A percentile compares a stretch with the other conserved stretches of the same genome.
These are phyloP conservation scores for Callosobruchus maculatus DNA, from an alignment of 2,888 invertebrate genomes.

Conservation along the genomic window DNA sequence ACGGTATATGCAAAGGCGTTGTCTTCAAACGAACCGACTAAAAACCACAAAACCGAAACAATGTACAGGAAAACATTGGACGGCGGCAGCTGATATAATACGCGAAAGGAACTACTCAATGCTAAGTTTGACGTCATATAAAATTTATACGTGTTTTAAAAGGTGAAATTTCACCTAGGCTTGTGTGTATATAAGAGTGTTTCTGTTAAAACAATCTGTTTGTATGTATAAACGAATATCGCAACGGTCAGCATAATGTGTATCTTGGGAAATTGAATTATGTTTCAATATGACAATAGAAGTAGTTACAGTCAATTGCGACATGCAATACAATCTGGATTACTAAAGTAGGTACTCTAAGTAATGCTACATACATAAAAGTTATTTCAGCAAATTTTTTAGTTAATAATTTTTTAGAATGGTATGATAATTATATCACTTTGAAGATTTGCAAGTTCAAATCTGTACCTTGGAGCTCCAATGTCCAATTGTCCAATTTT, in stretches of 20 bases:
- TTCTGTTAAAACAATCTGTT: background rate
- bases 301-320: background rate
- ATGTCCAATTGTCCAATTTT: too few species aligned
- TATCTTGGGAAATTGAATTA: background rate
- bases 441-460: too few species aligned
- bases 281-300: background rate
- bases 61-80: background rate
- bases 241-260: background rate
- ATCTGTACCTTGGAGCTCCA: too few species aligned
- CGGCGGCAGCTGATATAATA: background rate
- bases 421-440: too few species aligned
- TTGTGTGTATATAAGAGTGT: background rate
- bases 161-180: slow-evolving; percentile 10
- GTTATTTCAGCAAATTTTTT: too few species aligned
- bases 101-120: slow-evolving; percentile 13
- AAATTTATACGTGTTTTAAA: slow-evolving; percentile 10
- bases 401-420: too few species aligned
- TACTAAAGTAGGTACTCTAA: too few species aligned
- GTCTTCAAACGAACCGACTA: background rate
- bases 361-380: too few species aligned
- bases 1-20: background rate
- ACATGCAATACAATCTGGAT: too few species aligned
- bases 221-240: background rate
- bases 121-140: slow-evolving; percentile 24
- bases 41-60: background rate